Percentiles rank a stretch among this genome's conserved stretches.
Conservation (phyloP, 2,888 invertebrate species). For the Nasonia oneida region DNA sequence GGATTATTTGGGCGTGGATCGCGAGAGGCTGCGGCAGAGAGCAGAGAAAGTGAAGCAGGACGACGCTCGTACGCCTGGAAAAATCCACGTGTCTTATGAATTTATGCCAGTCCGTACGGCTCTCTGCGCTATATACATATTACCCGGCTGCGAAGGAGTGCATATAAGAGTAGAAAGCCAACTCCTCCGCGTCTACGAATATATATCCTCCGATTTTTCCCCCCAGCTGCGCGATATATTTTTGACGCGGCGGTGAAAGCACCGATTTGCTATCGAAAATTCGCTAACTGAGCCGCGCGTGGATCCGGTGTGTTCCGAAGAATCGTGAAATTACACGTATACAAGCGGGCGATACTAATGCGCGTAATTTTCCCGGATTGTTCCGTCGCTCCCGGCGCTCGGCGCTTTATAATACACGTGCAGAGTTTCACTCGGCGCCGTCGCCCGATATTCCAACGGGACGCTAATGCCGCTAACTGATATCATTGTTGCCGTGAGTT, state of each 20-base stretch:
- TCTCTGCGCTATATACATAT: neutral
- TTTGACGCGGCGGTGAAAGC: slow-evolving; percentile 58
- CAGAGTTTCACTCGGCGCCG: neutral
- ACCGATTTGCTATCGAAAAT: slow-evolving; percentile 50
- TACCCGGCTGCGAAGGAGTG: neutral
- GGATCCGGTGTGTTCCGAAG: neutral
- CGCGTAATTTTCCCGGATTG: neutral
- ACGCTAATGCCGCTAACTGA: slow-evolving; percentile 7
- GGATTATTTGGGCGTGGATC: slow-evolving; percentile 43
- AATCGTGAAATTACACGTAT: neutral
- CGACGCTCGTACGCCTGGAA: slow-evolving; percentile 18
- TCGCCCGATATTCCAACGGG: neutral
- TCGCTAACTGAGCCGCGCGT: neutral
- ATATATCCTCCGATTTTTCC: slow-evolving; percentile 40
- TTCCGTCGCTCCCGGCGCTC: neutral
- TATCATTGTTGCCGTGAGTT: slow-evolving; percentile 16
- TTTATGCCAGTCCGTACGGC: slow-evolving; percentile 26
- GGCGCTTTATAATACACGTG: neutral
- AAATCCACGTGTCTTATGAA: slow-evolving; percentile 49
- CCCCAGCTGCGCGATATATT: slow-evolving; percentile 24
- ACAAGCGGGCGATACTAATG: neutral
- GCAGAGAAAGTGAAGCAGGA: slow-evolving; percentile 51
- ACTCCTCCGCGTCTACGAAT: slow-evolving; percentile 39
- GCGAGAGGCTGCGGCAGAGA: neutral
- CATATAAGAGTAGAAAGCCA: slow-evolving; percentile 53